Conservation (phyloP, 2,888 invertebrate genomes). For the Sphecodes monilicornis region DNA sequence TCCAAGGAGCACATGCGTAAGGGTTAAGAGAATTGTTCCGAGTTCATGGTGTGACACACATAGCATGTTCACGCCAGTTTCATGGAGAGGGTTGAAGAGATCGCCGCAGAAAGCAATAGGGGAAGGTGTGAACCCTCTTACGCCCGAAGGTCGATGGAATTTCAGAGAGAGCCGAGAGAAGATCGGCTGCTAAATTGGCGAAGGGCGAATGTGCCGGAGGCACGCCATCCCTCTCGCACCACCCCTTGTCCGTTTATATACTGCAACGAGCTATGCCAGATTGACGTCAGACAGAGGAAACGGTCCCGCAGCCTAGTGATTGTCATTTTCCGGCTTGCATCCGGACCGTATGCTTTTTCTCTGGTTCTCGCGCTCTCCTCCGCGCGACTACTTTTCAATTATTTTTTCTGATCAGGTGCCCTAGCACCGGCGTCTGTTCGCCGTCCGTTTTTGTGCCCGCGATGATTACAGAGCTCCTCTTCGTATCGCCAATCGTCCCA, state of each 20-base stretch:
- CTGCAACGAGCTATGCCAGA: constrained; percentile 65
- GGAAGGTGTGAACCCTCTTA: constrained; percentile 52
- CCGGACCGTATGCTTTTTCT: constrained; percentile 79
- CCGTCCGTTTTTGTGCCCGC: constrained; percentile 51
- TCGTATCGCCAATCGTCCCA: constrained; percentile 18
- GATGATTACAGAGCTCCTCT: constrained; percentile 50
- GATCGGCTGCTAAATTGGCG: constrained; percentile 67
- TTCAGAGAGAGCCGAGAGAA: constrained; percentile 60
- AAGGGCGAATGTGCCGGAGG: constrained; percentile 71
- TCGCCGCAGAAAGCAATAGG: neutral
- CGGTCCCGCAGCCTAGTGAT: constrained; percentile 79
- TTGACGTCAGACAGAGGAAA: constrained; percentile 81
- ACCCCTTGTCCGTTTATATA: constrained; percentile 18
- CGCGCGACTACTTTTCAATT: constrained; percentile 80
- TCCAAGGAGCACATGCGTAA: neutral
- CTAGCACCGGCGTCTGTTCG: constrained; percentile 65
- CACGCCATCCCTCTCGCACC: constrained; percentile 40
- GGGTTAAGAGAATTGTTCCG: neutral
- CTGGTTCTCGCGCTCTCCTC: constrained; percentile 62
- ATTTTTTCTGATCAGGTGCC: constrained; percentile 81
- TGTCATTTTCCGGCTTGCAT: constrained; percentile 84
- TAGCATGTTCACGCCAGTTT: neutral
- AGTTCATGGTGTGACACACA: neutral
- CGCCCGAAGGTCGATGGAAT: constrained; percentile 67
- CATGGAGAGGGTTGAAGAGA: neutral